Base-by-base conservation (phyloP, 1,140 invertebrate genomes). In the Fopius arisanus region DNA sequence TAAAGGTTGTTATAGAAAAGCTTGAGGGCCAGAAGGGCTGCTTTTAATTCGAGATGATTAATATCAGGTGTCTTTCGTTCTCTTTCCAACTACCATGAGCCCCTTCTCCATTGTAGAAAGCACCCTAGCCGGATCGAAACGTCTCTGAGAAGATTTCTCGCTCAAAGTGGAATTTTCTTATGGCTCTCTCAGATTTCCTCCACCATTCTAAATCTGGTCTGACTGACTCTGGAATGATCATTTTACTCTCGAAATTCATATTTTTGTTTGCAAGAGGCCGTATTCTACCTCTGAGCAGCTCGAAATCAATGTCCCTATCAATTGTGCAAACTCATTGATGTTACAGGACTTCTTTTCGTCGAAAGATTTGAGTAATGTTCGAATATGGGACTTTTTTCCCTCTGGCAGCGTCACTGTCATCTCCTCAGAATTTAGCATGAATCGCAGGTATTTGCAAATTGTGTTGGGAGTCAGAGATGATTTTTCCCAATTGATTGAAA, bases 31-130 rank as follows among this genome's bases (percentile, higher is more conserved):
- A 82, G 41, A 74, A 81, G 82, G n/a, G 73, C 74, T 0, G 84
- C 80, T 19, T 80, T 23, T 0, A 83, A 40, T 73, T 85, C 82
- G 48, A 85, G 77, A 41, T 79, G 82, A 77, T 86, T 84, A 28
- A 85, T 86, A 73, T 85, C 4, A 69, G 23, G 12, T 43, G 6
- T 29, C n/a, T 75, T 80, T 81, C 23, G 2, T 33, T 3, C 23
- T 12, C 59, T 73, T 74, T 72, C 81, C 81, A 84, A 70, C 67
- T 28, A n/a, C 67, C 59, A 31, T 41, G 21, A 16, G n/a, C 21
- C 33, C 31, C 41, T 14, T 63, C 33, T 12, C 69, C 69, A 14
- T 71, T 19, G 3, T 54, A 71, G 10, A 51, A 71, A 7, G 19
- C 69, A 31, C 4, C 54, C 69, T 31, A 23, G 66, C 71, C n/a